These are phyloP conservation scores for Scelioninae gen. 1 DNA, from an alignment of 2,888 invertebrate genomes.

Conservation along the genomic window DNA sequence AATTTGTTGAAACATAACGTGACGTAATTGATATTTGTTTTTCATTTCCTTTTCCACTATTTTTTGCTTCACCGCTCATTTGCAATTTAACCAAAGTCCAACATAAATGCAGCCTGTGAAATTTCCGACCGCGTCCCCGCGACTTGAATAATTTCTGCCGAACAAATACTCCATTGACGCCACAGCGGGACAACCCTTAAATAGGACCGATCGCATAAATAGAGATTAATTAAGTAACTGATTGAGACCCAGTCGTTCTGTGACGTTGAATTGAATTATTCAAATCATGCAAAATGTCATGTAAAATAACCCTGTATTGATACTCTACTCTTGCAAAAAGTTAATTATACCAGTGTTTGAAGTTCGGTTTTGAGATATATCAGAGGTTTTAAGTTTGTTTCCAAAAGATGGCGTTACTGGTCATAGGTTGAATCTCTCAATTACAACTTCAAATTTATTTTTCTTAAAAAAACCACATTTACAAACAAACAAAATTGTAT, in stretches of 20 bases:
- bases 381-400: no score
- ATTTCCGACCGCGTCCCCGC: slow-evolving; percentile 40
- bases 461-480: no score
- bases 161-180: slow-evolving; percentile 68
- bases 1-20: slow-evolving; percentile 19
- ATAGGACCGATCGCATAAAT: slow-evolving; percentile 79
- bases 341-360: slow-evolving; percentile 30
- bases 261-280: slow-evolving; percentile 55
- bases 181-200: slow-evolving; percentile 73
- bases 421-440: no score
- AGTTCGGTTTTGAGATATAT: neutral
- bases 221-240: slow-evolving; percentile 80
- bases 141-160: slow-evolving; percentile 71
- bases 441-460: no score
- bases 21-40: slow-evolving; percentile 39
- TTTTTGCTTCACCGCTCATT: slow-evolving; percentile 42
- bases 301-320: slow-evolving; percentile 15
- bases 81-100: slow-evolving; percentile 57
- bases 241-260: slow-evolving; percentile 69
- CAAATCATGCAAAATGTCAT: slow-evolving; percentile 55
- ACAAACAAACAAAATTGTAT: no score
- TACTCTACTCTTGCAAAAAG: slow-evolving; percentile 4
- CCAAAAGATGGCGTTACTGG: no score
- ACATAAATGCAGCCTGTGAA: slow-evolving; percentile 42
- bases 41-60: slow-evolving; percentile 23